Base-by-base conservation (phyloP, 2,888 invertebrate genomes). In the Orthonychiurus folsomi region DNA sequence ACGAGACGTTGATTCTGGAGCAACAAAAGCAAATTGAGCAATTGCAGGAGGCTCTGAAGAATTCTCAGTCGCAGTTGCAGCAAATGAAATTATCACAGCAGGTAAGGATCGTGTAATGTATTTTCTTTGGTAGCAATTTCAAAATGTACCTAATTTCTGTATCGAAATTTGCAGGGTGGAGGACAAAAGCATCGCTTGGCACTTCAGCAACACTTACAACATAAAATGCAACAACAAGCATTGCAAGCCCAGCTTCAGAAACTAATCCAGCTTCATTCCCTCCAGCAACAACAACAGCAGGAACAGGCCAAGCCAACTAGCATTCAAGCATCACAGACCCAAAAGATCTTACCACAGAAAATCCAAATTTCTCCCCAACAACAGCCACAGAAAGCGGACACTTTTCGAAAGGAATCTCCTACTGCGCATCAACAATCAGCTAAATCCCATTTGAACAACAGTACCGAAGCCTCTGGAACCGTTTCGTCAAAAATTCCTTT, bases 1-100 rank as follows among this genome's bases (percentile, higher is more conserved):
- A 81, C 65, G 88, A 89, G 74, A 89, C 89, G 73, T 84, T 89
- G 64, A 85, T 91, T 60, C 83, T 85, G 65, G 89, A 90, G 74
- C 93, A 93, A 76, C 86, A 87, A 74, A 84, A 88, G 60, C 87
- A 88, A 77, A 94, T 94, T 71, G 89, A 91, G 74, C 90, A 92
- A 74, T 79, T 93, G 55, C 89, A 93, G 76, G 80, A 90, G 1
- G 88, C 90, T 74, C 75, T 90, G 69, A 86, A 87, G 65, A 84
- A 86, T 69, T 88, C 88, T 1, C 86, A 89, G 66, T 83, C 86
- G 71, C 88, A 89, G 75, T 76, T 89, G 68, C 86, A 88, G 73
- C 68, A 71, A 62, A 66, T 68, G 64, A 64, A 66, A 53, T 60
- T 67, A 21, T 60, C 69, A 2, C 69, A 69, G 27, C 63, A 64